Evolutionary conservation across 2,888 invertebrate species (phyloP), one percentile per base, ranked within the genome.

Genomic region (Cryptocheilus praepositus): DNA sequence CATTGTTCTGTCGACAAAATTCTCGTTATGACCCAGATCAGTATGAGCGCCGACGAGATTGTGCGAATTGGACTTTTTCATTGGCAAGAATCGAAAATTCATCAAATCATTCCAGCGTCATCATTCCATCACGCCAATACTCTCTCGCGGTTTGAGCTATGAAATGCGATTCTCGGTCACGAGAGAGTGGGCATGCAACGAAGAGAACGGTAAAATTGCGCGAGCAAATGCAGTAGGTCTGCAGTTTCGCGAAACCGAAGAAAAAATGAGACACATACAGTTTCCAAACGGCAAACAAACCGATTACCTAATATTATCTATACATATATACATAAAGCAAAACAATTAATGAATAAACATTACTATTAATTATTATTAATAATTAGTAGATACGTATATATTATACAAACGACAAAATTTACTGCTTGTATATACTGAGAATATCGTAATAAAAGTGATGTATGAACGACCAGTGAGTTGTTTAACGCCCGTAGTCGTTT

Each of bases 371-470:
- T 68, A 70, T 68, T 67, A 77, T 64, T 72, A 80, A 73, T 74
- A 80, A 74, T 73, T 67, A 62, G 61, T 78, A 78, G 73, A 59
- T 74, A 72, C 79, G 75, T 73, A 80, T 60, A 68, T 70, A 75
- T 64, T 73, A 71, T 74, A 77, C 67, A 61, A 76, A 76, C 57
- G 68, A 66, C 56, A 71, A 70, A 81, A 74, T 82, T 84, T 85
- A 85, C 81, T 84, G 85, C 85, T 86, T 86, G 86, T 86, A 86
- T 84, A 85, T 86, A 83, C 78, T 82, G 80, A 84, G 76, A 73
- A 80, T 81, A 83, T 81, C 81, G 74, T 83, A 85, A 85, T 85
- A 86, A 85, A 85, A 85, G 77, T 79, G 79, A 84, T 85, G 81
- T 85, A 83, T 78, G 81, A 79, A 76, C 19, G 64, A 71, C 11